These are phyloP conservation scores for Trichosurus vulpecula DNA, from an alignment of 2,797 vertebrate genomes.

Conservation along the genomic window DNA sequence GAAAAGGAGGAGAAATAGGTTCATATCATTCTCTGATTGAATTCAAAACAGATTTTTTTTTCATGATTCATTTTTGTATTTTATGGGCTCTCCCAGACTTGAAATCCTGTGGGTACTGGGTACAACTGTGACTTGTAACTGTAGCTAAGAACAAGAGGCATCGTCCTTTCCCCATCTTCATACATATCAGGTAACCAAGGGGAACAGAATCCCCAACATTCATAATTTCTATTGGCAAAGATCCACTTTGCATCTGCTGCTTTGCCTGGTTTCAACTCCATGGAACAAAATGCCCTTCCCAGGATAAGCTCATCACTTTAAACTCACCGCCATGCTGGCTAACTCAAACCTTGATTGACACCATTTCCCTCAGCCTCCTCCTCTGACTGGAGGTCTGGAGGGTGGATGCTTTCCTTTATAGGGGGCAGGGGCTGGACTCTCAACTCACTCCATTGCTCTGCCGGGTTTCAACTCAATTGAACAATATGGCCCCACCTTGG, in stretches of 20 bases:
- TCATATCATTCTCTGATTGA: background rate
- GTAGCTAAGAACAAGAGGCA: background rate
- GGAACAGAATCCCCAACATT: background rate
- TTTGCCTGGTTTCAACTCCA: background rate
- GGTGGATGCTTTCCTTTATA: background rate
- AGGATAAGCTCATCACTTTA: background rate
- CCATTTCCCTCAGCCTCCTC: background rate
- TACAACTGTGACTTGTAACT: background rate
- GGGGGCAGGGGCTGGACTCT: background rate
- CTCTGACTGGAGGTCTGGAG: background rate
- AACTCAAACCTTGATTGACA: background rate
- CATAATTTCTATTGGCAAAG: background rate
- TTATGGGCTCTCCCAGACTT: background rate
- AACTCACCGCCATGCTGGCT: background rate
- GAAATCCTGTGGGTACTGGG: background rate
- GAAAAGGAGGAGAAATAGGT: background rate
- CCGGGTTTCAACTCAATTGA: background rate
- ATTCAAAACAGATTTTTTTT: background rate
- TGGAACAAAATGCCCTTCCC: background rate
- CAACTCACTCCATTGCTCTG: background rate
- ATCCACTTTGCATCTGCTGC: background rate
- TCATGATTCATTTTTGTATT: background rate
- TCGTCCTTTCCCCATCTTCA: background rate
- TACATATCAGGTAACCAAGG: background rate
- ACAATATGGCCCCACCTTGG: background rate